These are phyloP conservation scores for Artemia franciscana DNA, from an alignment of 1,140 invertebrate species.

Conservation along the genomic window DNA sequence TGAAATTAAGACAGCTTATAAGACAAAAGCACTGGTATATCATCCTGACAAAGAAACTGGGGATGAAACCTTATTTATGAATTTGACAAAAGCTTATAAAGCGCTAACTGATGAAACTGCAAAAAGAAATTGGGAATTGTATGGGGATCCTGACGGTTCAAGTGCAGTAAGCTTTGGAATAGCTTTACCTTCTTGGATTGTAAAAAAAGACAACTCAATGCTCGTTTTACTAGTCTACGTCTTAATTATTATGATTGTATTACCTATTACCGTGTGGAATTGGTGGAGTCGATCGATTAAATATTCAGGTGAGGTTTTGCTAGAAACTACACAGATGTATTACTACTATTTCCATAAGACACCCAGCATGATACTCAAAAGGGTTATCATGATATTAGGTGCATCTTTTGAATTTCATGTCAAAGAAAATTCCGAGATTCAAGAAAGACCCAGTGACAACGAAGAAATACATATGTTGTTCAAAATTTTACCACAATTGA, in stretches of 20 bases:
- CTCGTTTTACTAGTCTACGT: constrained; percentile 85
- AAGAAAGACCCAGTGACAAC: constrained; percentile 80
- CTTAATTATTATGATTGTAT: constrained; percentile 87
- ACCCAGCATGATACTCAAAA: constrained; percentile 76
- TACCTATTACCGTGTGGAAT: constrained; percentile 62
- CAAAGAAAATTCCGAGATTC: constrained; percentile 75
- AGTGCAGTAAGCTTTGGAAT: constrained; percentile 97
- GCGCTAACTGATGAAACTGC: constrained; percentile 89
- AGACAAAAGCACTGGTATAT: too few relatives aligned
- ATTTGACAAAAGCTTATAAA: constrained; percentile 42
- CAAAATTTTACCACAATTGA: constrained; percentile 63
- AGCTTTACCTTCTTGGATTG: constrained; percentile 96
- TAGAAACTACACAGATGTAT: constrained; percentile 88
- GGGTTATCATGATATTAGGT: constrained; percentile 83
- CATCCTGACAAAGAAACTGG: too few relatives aligned
- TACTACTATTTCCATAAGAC: constrained; percentile 89
- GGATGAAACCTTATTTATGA: too few relatives aligned
- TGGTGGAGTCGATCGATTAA: constrained; percentile 98
- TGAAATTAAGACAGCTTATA: too few relatives aligned
- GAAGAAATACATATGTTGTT: constrained; percentile 82
- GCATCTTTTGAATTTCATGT: constrained; percentile 90
- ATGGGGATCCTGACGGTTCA: constrained; percentile 98
- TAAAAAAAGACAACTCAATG: constrained; percentile 97
- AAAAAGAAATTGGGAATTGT: constrained; percentile 90
- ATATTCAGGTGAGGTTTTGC: constrained; percentile 79